A percentile compares a stretch with the other conserved stretches of the same genome.
Conservation (phyloP, 2,888 invertebrate genomes). For the Cylindroiulus punctatus region DNA sequence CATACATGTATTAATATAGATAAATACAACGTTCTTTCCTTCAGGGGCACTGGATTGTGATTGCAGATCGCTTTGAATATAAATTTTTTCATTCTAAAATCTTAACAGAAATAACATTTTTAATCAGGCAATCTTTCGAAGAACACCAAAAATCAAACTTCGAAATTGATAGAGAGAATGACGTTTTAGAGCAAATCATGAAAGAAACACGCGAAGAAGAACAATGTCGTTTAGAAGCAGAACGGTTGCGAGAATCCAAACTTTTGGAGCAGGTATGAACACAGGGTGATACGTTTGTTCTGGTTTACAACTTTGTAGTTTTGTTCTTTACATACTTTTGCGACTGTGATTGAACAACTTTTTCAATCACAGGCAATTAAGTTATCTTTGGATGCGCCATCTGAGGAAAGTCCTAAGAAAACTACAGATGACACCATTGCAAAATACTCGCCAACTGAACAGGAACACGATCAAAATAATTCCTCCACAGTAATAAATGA, state of each 20-base stretch:
- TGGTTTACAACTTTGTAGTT: too few species aligned
- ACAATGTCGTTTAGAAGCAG: not conserved
- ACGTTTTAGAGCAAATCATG: not conserved
- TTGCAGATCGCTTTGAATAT: not conserved
- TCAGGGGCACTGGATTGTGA: too few species aligned
- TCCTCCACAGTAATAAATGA: not conserved
- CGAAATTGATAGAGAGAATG: slow-evolving; percentile 7
- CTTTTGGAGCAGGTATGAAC: slow-evolving; percentile 1
- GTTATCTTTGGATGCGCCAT: not conserved
- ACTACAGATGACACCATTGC: not conserved
- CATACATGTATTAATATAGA: too few species aligned
- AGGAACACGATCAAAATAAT: not conserved
- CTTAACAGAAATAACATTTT: not conserved
- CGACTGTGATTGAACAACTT: too few species aligned
- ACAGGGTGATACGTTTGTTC: too few species aligned
- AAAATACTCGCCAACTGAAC: not conserved
- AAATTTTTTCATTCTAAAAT: not conserved
- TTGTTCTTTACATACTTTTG: too few species aligned
- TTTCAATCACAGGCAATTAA: slow-evolving; percentile 46
- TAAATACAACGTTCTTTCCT: too few species aligned
- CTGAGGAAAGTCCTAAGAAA: not conserved
- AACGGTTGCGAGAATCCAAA: slow-evolving; percentile 3
- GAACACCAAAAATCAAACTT: slow-evolving; percentile 4
- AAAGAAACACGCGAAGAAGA: slow-evolving; percentile 4
- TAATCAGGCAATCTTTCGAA: not conserved